Evolutionary conservation across 2,113 vertebrate genomes (phyloP).

Genomic region (Pholis gunnellus): DNA sequence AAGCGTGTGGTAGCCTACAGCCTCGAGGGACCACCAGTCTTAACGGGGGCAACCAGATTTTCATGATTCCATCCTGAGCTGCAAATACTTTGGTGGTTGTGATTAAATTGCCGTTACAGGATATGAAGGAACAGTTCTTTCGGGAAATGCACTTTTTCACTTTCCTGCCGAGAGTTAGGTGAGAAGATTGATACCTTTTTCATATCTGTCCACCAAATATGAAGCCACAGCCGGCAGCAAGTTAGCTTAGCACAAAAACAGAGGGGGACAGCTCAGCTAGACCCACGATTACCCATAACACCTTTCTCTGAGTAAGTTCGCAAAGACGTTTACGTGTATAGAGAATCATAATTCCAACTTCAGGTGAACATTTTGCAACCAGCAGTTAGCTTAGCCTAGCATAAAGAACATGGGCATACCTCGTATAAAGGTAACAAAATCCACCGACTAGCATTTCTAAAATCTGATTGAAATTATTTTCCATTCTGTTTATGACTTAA

Average conservation of each 20-base stretch:
- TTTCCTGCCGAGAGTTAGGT: neutral
- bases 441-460: neutral
- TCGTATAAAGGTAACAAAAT: neutral
- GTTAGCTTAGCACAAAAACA: neutral
- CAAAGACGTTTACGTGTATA: neutral
- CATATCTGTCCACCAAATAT: neutral
- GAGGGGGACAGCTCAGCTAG: neutral
- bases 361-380: too few relatives aligned
- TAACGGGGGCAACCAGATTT: conserved; percentile 20
- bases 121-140: neutral
- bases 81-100: neutral
- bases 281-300: neutral
- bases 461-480: too few relatives aligned
- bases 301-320: too few relatives aligned
- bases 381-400: neutral
- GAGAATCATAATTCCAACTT: neutral
- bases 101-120: neutral
- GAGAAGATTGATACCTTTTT: too few relatives aligned
- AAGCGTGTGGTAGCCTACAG: neutral
- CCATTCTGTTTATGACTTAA: too few relatives aligned
- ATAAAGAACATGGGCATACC: neutral
- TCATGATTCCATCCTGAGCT: neutral
- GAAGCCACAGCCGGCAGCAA: neutral
- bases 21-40: conserved; percentile 21
- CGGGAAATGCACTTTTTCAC: neutral